Evolutionary conservation across 2,113 vertebrate species (phyloP), one percentile per base, ranked within the genome.

Genomic region (Rhombomys opimus): DNA sequence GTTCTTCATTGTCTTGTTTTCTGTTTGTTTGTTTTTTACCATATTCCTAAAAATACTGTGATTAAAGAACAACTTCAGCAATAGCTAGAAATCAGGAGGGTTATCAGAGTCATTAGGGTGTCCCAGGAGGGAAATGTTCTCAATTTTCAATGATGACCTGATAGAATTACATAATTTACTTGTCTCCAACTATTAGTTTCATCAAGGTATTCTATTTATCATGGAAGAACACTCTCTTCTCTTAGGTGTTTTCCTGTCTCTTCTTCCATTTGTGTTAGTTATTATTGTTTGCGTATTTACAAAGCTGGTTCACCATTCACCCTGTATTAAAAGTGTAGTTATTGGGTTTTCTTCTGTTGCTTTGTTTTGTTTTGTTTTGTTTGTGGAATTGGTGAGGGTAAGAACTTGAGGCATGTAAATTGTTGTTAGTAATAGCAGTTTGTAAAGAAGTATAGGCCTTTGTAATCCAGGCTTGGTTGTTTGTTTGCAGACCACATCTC

Each of bases 351-450:
- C 46, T 46, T 46, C 46, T 46, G 46, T 46, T 46, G 46, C 46
- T 46, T 46, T 46, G 41, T 46, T 5, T 46, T 46, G 46, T 46
- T 46, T 46, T 46, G 46, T 5, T 46, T 46, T 46, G 41, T 46
- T 46, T 46, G 46, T 46, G 46, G 52, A 35, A 32, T 54, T 32
- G 46, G 27, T 22, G 54, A 67, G 72, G 89, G 94, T 96, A 95
- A 96, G 93, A 96, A 87, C 41, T 61, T 30, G 81, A 96, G 95
- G 87, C 92, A 61, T 96, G 95, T 95, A 94, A 89, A 57, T 95
- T 94, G 89, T 93, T 32, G 35, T 46, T 46, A 46, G 46, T 46
- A 46, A 46, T 46, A 46, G 46, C 5, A 46, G 46, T 46, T 46
- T 46, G 46, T 46, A 46, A 46, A 46, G 46, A 46, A 46, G 46